Evolutionary conservation across 2,797 vertebrate genomes (phyloP).

Genomic region (Galago senegalensis): DNA sequence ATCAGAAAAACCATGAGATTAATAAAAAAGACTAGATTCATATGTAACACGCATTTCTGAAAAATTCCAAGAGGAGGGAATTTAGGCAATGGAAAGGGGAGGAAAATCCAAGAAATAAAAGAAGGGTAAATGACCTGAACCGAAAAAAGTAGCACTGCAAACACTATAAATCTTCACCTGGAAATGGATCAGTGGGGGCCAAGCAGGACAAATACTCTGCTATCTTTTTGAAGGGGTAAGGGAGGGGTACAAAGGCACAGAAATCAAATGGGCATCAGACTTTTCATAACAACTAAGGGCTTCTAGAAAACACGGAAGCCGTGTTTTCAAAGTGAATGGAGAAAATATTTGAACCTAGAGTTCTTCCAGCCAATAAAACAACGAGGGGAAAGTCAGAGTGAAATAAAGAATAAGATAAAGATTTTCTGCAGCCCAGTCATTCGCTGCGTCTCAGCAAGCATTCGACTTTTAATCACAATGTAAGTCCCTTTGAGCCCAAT

Average conservation of each 20-base stretch:
- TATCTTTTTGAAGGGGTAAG: background rate
- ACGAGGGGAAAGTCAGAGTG: background rate
- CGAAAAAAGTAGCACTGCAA: background rate
- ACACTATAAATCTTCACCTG: conserved; percentile 37
- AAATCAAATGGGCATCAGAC: conserved; percentile 17
- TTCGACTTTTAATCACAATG: background rate
- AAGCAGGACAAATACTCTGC: background rate
- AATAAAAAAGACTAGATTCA: background rate
- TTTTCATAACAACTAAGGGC: background rate
- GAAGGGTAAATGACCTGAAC: background rate
- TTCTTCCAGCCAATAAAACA: background rate
- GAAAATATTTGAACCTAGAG: background rate
- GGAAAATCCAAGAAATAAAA: background rate
- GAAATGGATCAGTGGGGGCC: conserved; percentile 9
- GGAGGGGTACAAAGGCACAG: background rate
- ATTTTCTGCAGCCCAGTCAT: background rate
- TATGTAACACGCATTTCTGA: background rate
- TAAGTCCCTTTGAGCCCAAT: background rate
- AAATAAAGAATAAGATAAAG: background rate
- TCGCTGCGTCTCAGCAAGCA: background rate
- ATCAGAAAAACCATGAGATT: background rate
- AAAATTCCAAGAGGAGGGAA: background rate
- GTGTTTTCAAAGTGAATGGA: conserved; percentile 14
- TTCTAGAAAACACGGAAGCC: background rate
- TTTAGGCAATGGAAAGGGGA: background rate